Percentiles rank a stretch among this genome's conserved stretches.
phyloP scores from a whole-genome alignment of 2,888 invertebrate genomes.

The Nephrotoma guestfalica region DNA sequence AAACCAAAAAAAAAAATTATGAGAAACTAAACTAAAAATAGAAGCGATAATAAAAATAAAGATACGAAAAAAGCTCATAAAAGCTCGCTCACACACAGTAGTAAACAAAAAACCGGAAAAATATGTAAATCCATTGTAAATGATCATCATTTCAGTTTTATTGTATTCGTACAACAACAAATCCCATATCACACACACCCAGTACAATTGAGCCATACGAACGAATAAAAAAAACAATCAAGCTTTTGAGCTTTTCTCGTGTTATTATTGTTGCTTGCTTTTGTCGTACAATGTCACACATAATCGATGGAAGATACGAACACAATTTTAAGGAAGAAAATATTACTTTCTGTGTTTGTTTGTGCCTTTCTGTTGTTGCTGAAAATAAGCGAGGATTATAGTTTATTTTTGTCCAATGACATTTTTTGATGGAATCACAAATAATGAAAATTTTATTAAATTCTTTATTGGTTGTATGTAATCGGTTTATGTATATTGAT shows the following conservation, averaged over 20 bases:
- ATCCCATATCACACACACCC: background rate
- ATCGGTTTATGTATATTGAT: background rate
- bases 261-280: background rate
- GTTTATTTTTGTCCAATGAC: background rate
- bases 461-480: background rate
- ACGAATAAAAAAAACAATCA: background rate
- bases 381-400: background rate
- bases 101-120: background rate
- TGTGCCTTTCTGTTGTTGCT: background rate
- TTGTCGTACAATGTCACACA: background rate
- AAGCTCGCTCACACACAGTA: background rate
- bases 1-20: background rate
- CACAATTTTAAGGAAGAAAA: background rate
- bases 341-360: background rate
- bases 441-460: background rate
- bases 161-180: background rate
- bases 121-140: background rate
- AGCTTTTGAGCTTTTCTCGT: background rate
- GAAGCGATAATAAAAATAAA: background rate
- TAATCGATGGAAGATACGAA: background rate
- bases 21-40: background rate
- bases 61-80: background rate
- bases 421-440: background rate
- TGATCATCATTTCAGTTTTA: background rate
- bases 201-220: background rate